phyloP scores from a whole-genome alignment of 1,140 invertebrate genomes.

The Drosophila insularis region DNA sequence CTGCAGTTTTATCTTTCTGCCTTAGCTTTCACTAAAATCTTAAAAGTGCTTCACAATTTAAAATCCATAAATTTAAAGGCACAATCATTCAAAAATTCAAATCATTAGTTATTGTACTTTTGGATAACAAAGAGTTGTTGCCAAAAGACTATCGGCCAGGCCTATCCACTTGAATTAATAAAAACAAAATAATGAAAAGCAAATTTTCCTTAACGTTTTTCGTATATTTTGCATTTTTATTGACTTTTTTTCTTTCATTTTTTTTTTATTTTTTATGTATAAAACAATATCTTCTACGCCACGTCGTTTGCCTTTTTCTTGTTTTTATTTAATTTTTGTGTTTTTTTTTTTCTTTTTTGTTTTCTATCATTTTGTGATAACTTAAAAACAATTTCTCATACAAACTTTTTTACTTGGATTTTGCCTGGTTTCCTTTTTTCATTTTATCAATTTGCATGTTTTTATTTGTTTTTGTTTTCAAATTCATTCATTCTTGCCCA shows the following conservation, averaged over 20 bases:
- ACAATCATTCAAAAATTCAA: constrained; percentile 3
- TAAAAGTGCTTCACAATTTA: too few species aligned
- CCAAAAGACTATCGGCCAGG: too few species aligned
- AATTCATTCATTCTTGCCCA: constrained; percentile 12
- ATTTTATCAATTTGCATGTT: constrained; percentile 32
- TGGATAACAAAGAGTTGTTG: too few species aligned
- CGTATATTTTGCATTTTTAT: constrained; percentile 76
- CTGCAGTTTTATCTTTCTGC: too few species aligned
- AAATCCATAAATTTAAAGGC: too few species aligned
- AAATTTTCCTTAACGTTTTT: constrained; percentile 55
- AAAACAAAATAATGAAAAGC: too few species aligned
- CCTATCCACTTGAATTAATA: too few species aligned
- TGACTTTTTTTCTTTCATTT: constrained; percentile 51
- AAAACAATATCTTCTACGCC: constrained; percentile 71
- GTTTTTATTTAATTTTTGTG: constrained; percentile 35
- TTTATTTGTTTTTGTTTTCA: constrained; percentile 14
- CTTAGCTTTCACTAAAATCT: too few species aligned
- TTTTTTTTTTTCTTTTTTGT: constrained; percentile 28
- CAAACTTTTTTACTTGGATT: constrained; percentile 49
- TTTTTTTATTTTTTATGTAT: constrained; percentile 61
- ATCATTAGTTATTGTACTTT: too few species aligned
- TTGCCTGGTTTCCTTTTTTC: constrained; percentile 32
- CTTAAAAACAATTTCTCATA: constrained; percentile 66
- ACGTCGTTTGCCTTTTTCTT: constrained; percentile 36
- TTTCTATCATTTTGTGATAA: constrained; percentile 45